A percentile compares a stretch with the other conserved stretches of the same genome.
phyloP scores from a whole-genome alignment of 2,797 vertebrate species.

The Carcharodon carcharias region DNA sequence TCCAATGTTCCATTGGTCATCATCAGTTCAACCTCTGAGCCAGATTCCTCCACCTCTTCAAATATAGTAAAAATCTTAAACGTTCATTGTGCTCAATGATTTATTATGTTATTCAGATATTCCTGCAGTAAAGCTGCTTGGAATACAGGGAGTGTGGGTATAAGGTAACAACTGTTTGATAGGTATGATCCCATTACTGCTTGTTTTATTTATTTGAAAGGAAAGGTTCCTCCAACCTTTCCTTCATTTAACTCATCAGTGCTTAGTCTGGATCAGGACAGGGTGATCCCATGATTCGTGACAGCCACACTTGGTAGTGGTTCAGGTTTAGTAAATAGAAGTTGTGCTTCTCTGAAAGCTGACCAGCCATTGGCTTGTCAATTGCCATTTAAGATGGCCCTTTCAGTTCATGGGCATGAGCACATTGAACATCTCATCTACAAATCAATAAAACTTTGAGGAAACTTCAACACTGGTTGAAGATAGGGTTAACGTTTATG shows the following conservation, averaged over 20 bases:
- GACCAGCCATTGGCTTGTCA: neutral
- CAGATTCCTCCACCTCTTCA: neutral
- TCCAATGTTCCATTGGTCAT: neutral
- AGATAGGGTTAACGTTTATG: neutral
- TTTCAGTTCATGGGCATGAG: neutral
- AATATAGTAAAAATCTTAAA: neutral
- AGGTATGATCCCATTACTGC: neutral
- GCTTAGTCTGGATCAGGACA: neutral
- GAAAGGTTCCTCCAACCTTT: neutral
- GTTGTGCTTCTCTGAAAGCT: neutral
- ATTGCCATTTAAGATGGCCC: neutral
- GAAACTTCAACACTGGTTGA: neutral
- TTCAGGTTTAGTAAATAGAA: neutral
- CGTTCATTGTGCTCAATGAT: neutral
- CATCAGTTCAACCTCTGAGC: neutral
- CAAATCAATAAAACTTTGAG: neutral
- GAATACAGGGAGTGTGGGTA: neutral
- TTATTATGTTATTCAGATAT: neutral
- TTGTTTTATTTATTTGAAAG: slow-evolving; percentile 5
- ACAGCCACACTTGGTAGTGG: neutral
- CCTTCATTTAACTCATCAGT: neutral
- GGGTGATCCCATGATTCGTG: neutral
- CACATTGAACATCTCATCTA: neutral
- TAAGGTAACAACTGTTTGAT: neutral
- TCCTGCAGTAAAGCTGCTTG: neutral